These are phyloP conservation scores for silkworm (Bombyx mori) DNA, from an alignment of 1,140 invertebrate species.

Conservation along the genomic window DNA sequence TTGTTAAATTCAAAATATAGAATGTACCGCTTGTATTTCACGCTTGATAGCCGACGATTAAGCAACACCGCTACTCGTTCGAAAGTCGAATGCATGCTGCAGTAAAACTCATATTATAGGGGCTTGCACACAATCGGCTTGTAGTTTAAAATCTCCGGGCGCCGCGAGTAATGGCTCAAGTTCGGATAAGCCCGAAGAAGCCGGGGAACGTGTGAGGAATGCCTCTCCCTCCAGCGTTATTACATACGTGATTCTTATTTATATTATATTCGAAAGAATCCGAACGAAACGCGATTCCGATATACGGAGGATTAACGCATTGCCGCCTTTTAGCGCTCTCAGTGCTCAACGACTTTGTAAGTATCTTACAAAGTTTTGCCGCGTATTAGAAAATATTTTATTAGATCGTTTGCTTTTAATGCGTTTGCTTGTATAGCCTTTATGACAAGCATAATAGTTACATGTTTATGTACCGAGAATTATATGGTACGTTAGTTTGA, in stretches of 20 bases:
- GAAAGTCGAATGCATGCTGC: neutral
- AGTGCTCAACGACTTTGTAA: slow-evolving; percentile 35
- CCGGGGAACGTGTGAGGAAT: slow-evolving; percentile 60
- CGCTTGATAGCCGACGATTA: neutral
- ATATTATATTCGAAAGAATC: slow-evolving; percentile 45
- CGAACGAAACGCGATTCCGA: slow-evolving; percentile 26
- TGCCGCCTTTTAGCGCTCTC: slow-evolving; percentile 42
- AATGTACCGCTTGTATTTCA: too few species aligned
- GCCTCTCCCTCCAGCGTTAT: slow-evolving; percentile 43
- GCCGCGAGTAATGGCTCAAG: slow-evolving; percentile 46
- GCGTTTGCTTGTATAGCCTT: too few species aligned
- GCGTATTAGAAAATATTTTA: slow-evolving; percentile 14
- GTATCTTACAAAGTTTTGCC: slow-evolving; percentile 25
- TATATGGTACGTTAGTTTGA: too few species aligned
- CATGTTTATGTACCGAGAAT: too few species aligned
- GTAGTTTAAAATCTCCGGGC: slow-evolving; percentile 7
- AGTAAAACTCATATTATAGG: slow-evolving; percentile 3
- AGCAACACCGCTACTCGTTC: neutral
- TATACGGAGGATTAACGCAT: slow-evolving; percentile 53
- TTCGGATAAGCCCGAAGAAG: slow-evolving; percentile 50
- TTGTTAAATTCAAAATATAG: too few species aligned
- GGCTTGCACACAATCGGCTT: slow-evolving; percentile 1
- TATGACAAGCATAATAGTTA: too few species aligned
- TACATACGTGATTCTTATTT: slow-evolving; percentile 70
- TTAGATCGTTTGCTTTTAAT: neutral